A percentile compares a stretch with the other conserved stretches of the same genome.
Conservation (phyloP, 2,797 vertebrate species). For the Chaenodraco wilsoni region DNA sequence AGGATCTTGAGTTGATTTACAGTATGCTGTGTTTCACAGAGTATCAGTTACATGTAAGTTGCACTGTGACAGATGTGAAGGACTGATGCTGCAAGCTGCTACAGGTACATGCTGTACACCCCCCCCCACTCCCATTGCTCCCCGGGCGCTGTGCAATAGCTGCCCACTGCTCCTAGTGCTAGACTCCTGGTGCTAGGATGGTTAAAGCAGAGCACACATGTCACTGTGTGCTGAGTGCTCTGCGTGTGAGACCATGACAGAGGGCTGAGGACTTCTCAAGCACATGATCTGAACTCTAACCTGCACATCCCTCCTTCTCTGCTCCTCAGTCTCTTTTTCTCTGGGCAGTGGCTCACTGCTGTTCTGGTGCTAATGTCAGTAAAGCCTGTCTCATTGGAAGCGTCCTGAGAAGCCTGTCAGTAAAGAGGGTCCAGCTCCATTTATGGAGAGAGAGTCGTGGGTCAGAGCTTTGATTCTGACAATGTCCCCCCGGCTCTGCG, state of each 20-base stretch:
- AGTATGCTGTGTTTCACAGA: neutral
- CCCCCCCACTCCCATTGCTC: no score
- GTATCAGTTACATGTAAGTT: neutral
- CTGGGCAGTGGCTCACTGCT: neutral
- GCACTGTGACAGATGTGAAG: no score
- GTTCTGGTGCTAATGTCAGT: slow-evolving; percentile 7
- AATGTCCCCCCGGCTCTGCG: slow-evolving; percentile 39
- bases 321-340: neutral
- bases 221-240: no score
- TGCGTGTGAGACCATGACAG: no score
- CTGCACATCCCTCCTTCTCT: neutral
- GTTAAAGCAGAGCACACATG: no score
- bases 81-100: neutral
- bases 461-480: slow-evolving; percentile 41
- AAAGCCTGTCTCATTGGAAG: slow-evolving; percentile 12
- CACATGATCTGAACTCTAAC: neutral
- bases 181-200: no score
- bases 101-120: neutral
- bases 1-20: neutral
- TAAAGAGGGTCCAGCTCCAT: slow-evolving; percentile 42
- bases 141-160: no score
- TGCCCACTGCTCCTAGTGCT: no score
- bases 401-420: slow-evolving; percentile 5
- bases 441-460: slow-evolving; percentile 58
- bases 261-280: neutral